Base-by-base conservation (phyloP, 2,113 vertebrate genomes). In the Rhinopithecus roxellana region DNA sequence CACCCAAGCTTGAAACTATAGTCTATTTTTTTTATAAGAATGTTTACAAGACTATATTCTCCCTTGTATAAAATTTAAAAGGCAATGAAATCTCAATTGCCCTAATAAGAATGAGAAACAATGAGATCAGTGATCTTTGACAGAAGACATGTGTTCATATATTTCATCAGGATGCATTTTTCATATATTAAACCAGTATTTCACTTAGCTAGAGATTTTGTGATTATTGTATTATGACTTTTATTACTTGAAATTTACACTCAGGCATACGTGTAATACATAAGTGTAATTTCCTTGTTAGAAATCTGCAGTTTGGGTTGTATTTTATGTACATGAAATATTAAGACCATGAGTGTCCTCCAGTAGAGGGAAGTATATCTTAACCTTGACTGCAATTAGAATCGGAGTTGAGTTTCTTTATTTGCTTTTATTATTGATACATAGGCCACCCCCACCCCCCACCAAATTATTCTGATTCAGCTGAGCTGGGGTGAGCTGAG, bases 31-130 rank as follows among this genome's bases (percentile, higher is more conserved):
- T 69, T 69, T 87, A 55, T 32, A 61, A 43, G 14, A 23, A 38
- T 80, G 43, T 80, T 96, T 90, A 64, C 2, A 84, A 90, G 85
- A 57, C 14, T 48, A 6, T 20, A 77, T 92, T 59, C 18, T 89
- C 20, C 14, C 23, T 43, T 88, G 6, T 45, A 88, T 90, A 88
- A 89, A 83, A 70, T 83, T 90, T 90, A 90, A 92, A 94, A 38
- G 5, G 16, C 16, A 93, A 57, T 77, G 75, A 91, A 91, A 83
- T 78, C 16, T 86, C 72, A 38, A 3, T 57, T 79, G 27, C 4
- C 89, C 72, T 72, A 91, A 22, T 38, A 78, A 48, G 30, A 64
- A 14, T 88, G 5, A 86, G 69, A 95, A 96, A 90, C 23, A 92
- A n/a, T 25, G 48, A 79, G n/a, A 86, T 83, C 50, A 64, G 38